Conservation (phyloP, 2,888 invertebrate species). For the Cylloceria caligata region DNA sequence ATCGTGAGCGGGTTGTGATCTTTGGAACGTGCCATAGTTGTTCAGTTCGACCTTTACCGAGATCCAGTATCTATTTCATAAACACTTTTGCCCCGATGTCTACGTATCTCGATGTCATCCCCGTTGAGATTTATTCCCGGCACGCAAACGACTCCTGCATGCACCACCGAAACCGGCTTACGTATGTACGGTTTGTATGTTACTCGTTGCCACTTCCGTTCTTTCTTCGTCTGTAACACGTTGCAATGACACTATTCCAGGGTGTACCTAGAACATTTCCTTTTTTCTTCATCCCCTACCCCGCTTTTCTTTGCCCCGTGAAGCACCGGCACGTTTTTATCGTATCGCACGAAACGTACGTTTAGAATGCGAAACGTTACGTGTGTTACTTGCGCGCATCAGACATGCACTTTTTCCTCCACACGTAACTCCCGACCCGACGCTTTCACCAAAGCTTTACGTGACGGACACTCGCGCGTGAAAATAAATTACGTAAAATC, state of each 20-base stretch:
- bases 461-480: conserved; percentile 45
- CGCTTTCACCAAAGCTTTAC: conserved; percentile 6
- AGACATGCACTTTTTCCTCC: neutral
- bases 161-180: conserved; percentile 62
- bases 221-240: conserved; percentile 51
- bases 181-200: conserved; percentile 49
- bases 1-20: conserved; percentile 34
- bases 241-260: conserved; percentile 59
- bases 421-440: neutral
- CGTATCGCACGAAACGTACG: conserved; percentile 40
- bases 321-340: conserved; percentile 44
- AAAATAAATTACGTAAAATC: conserved; percentile 65
- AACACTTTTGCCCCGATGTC: neutral
- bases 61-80: conserved; percentile 13
- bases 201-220: conserved; percentile 18
- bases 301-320: conserved; percentile 15
- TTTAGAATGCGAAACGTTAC: conserved; percentile 39
- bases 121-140: conserved; percentile 74
- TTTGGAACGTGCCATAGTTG: conserved; percentile 25
- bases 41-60: conserved; percentile 47
- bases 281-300: conserved; percentile 6
- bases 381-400: conserved; percentile 17
- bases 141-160: conserved; percentile 68
- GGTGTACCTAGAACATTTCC: conserved; percentile 54
- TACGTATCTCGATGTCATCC: conserved; percentile 67